Evolutionary conservation across 2,888 invertebrate species (phyloP), one percentile per base, ranked within the genome.

Genomic region (Oscheius sp.): DNA sequence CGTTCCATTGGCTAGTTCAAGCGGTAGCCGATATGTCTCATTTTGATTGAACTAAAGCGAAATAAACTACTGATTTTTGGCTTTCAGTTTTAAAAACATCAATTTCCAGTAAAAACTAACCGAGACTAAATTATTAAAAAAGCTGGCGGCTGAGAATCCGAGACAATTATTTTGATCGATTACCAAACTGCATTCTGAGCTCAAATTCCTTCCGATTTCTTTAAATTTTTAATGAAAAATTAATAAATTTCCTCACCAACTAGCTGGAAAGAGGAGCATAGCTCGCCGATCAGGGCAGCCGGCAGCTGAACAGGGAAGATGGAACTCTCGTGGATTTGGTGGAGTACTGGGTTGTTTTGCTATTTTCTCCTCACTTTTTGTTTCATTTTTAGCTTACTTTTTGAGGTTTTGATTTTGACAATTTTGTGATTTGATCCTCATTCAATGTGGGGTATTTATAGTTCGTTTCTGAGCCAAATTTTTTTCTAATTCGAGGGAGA

Each of bases 351-450:
- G 20, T 55, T 55, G 3, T 10, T 23, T 17, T 34, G n/a, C 34
- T 34, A 6, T 15, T n/a, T n/a, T n/a, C n/a, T n/a, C n/a, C n/a
- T n/a, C 17, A 12, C 48, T 6, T 48, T 23, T 48, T 48, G 12
- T 6, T 17, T 33, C 34, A 20, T 20, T 20, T 17, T 20, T 15
- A 48, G 6, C 6, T 48, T 20, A 42, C 48, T 23, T 48, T 48
- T 20, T 20, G 15, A 3, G 42, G 48, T 23, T 48, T 48, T 23
- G 12, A 1, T 3, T 12, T 23, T 12, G 33, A 55, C 23, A 55
- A 34, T 34, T 37, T 33, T 4, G 20, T 31, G 15, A 61, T 61
- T 45, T 61, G 61, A n/a, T 61, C 61, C 3, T 39, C 42, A 29
- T 42, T 61, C 31, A 61, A 25, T 25, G 29, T 29, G 4, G 61